Conservation (phyloP, 2,797 vertebrate genomes). For the Allenopithecus nigroviridis region DNA sequence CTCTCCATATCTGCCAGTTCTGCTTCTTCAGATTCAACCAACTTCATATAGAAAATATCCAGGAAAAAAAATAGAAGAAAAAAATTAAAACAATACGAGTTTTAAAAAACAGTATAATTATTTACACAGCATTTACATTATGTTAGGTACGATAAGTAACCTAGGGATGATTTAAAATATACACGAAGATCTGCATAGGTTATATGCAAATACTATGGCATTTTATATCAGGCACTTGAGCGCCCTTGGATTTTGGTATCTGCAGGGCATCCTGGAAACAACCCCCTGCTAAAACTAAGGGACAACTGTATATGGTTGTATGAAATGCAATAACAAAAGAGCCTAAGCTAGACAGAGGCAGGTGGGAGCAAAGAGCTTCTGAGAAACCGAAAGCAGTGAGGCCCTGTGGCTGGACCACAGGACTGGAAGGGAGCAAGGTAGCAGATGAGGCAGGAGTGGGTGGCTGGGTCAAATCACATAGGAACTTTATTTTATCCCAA, state of each 20-base stretch:
- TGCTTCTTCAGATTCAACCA: background rate
- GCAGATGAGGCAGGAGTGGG: background rate
- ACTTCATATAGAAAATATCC: background rate
- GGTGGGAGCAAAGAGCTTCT: background rate
- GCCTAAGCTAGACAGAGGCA: background rate
- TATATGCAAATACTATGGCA: background rate
- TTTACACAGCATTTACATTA: background rate
- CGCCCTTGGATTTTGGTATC: background rate
- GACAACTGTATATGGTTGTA: background rate
- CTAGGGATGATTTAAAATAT: background rate
- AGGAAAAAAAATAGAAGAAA: background rate
- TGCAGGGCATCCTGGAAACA: background rate
- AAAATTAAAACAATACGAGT: background rate
- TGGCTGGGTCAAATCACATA: background rate
- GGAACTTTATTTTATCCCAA: background rate
- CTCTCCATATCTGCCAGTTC: background rate
- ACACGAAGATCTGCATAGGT: background rate
- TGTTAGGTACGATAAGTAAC: background rate
- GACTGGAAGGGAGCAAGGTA: background rate
- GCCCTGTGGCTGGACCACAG: background rate
- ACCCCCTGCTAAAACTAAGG: background rate
- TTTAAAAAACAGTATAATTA: background rate
- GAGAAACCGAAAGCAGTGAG: background rate
- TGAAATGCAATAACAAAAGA: background rate
- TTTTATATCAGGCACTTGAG: background rate